A percentile compares a stretch with the other conserved stretches of the same genome.
phyloP scores from a whole-genome alignment of 2,113 vertebrate genomes.

The Orientallactaga bullata region DNA sequence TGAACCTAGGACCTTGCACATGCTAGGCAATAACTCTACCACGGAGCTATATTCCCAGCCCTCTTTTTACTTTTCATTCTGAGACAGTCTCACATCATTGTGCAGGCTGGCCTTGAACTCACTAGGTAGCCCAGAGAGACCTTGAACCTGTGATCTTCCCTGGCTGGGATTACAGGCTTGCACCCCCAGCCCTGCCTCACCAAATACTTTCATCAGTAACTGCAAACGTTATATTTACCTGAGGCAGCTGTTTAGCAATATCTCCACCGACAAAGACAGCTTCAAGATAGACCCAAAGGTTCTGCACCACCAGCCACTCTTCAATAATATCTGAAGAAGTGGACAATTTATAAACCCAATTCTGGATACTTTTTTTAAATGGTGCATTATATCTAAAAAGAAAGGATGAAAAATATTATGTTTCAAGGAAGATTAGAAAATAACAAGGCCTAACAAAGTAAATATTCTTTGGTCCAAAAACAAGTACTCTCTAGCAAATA shows the following conservation, averaged over 20 bases:
- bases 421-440: slow-evolving; percentile 47
- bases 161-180: neutral
- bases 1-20: neutral
- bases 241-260: slow-evolving; percentile 90
- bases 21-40: neutral
- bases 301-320: slow-evolving; percentile 90
- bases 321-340: slow-evolving; percentile 88
- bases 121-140: neutral
- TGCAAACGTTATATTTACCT: slow-evolving; percentile 82
- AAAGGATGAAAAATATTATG: neutral
- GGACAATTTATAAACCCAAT: slow-evolving; percentile 88
- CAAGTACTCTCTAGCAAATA: neutral
- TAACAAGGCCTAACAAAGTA: neutral
- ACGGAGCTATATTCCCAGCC: neutral
- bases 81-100: neutral
- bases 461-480: slow-evolving; percentile 35
- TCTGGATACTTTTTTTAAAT: slow-evolving; percentile 90
- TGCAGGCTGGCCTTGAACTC: neutral
- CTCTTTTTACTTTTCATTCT: neutral
- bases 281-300: slow-evolving; percentile 91
- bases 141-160: neutral
- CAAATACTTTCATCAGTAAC: neutral
- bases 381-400: slow-evolving; percentile 86
- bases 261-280: slow-evolving; percentile 91
- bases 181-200: neutral